phyloP scores from a whole-genome alignment of 2,113 vertebrate species.

The Donacobius atricapilla region DNA sequence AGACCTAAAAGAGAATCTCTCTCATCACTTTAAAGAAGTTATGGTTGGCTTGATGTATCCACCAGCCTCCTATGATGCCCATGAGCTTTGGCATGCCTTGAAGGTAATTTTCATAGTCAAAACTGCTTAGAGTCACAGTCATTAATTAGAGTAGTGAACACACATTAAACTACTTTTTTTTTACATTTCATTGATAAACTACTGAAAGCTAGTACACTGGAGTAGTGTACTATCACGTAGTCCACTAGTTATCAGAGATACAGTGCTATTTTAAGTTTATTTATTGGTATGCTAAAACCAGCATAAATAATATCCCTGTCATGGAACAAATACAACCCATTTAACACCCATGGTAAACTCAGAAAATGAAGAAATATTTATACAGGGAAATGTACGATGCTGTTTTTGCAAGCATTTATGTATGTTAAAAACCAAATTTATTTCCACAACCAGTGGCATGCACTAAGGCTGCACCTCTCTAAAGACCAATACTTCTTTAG shows the following conservation, averaged over 20 bases:
- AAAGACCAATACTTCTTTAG: neutral
- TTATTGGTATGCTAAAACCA: neutral
- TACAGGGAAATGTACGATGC: neutral
- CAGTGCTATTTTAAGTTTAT: neutral
- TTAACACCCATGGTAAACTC: neutral
- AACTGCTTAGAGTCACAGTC: neutral
- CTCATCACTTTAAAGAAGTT: conserved; percentile 78
- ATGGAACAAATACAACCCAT: neutral
- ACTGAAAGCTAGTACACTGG: neutral
- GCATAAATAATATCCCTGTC: neutral
- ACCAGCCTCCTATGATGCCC: conserved; percentile 74
- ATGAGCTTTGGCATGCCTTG: conserved; percentile 81
- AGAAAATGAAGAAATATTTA: neutral
- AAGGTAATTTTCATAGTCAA: conserved; percentile 66
- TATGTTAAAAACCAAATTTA: neutral
- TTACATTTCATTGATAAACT: neutral
- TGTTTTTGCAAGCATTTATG: neutral
- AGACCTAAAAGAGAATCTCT: conserved; percentile 76
- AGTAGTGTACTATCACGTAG: neutral
- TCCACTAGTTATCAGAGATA: neutral
- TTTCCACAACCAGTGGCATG: neutral
- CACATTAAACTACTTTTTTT: neutral
- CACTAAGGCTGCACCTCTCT: neutral
- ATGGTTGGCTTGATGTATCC: conserved; percentile 80
- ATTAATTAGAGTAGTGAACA: neutral